Evolutionary conservation across 2,113 vertebrate genomes (phyloP), one percentile per base, ranked within the genome.

Genomic region (Ursus arctos): DNA sequence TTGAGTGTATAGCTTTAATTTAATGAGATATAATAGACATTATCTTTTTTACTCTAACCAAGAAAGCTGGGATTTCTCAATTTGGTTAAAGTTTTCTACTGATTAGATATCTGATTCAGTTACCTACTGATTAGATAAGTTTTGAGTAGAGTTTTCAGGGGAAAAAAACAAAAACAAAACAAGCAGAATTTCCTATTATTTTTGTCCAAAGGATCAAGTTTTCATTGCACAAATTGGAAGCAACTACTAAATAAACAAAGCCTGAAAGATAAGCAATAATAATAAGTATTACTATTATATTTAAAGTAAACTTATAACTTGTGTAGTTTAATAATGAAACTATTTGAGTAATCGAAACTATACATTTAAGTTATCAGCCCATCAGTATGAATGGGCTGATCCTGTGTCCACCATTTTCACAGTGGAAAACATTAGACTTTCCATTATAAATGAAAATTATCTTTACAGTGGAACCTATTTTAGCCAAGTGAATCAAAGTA

Each of bases 271-370:
- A 90, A 16, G 2, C 67, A 16, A 55, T 76, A 63, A 28, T 79
- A 28, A 47, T 67, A 61, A 53, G 9, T 19, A 74, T 2, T 40
- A 81, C 16, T 82, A 24, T 57, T 59, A 57, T 59, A 26, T 74
- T 10, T 69, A 13, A 12, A 79, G 21, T 40, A 36, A 51, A 43
- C 18, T 7, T 43, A 53, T 53, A 87, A 63, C n/a, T 24, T 49
- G 21, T 22, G 5, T 63, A 2, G 11, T 10, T 87, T 81, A 63
- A 16, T 80, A 61, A 26, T 16, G 43, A 24, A 84, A 92, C 43
- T 7, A 36, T 4, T 26, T 69, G 24, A 15, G 0, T 83, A 0
- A 0, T 47, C 6, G 80, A 80, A 47, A 12, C 26, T 49, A 24
- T n/a, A 24, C 4, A 93, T 97, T 92, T 33, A 91, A 15, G 18